phyloP scores from a whole-genome alignment of 2,113 vertebrate genomes.

The Centrocercus urophasianus region DNA sequence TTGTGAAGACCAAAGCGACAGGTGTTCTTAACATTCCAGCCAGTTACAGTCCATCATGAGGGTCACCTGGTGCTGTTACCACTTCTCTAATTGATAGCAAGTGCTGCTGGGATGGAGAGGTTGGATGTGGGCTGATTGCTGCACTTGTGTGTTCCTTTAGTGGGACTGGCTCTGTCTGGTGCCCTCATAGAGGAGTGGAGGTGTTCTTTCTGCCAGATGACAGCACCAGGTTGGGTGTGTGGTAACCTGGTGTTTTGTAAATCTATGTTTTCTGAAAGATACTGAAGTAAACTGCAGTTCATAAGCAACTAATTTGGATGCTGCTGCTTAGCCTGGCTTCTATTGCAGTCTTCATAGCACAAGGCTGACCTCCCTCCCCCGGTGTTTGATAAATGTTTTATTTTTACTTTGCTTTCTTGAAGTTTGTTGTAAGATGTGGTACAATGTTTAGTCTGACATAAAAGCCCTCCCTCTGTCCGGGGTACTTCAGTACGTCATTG shows the following conservation, averaged over 20 bases:
- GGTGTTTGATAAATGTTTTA: neutral
- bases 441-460: neutral
- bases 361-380: neutral
- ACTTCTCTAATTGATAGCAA: neutral
- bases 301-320: neutral
- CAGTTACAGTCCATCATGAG: neutral
- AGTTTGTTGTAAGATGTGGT: neutral
- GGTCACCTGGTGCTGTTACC: neutral
- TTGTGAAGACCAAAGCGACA: neutral
- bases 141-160: fast-evolving
- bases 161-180: neutral
- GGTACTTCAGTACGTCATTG: fast-evolving
- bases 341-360: neutral
- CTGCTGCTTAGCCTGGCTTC: neutral
- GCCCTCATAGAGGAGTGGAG: neutral
- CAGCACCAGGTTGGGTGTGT: neutral
- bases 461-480: neutral
- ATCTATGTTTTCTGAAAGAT: neutral
- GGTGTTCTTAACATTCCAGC: neutral
- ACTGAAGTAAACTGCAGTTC: neutral
- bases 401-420: neutral
- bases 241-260: neutral
- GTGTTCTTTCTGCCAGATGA: neutral
- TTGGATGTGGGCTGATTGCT: neutral
- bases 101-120: neutral